Evolutionary conservation across 2,888 invertebrate species (phyloP).

Genomic region (Euclidia mi): DNA sequence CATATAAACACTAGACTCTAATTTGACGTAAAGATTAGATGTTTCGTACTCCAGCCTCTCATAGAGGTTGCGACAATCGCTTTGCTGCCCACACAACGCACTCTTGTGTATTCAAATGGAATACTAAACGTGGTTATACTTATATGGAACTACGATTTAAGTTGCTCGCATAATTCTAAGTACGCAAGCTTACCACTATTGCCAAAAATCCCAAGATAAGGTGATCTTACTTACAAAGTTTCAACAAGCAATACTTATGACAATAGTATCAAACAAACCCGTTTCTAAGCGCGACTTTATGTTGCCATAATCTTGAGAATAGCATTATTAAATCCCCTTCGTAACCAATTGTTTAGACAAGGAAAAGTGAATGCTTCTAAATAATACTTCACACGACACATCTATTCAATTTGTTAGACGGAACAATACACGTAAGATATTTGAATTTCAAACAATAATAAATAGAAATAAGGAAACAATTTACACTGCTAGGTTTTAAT

Average conservation of each 20-base stretch:
- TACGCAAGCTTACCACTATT: neutral
- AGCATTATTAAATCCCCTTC: conserved; percentile 49
- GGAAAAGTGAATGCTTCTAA: conserved; percentile 61
- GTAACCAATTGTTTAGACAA: conserved; percentile 62
- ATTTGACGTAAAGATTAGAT: conserved; percentile 68
- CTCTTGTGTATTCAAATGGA: conserved; percentile 53
- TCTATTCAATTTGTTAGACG: conserved; percentile 54
- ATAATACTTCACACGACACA: conserved; percentile 56
- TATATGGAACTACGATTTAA: neutral
- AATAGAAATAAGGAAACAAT: conserved; percentile 42
- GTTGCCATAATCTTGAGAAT: conserved; percentile 51
- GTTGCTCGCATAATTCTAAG: neutral
- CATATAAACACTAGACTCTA: conserved; percentile 70
- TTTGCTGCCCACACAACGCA: conserved; percentile 63
- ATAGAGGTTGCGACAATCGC: conserved; percentile 64
- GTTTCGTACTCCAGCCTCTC: conserved; percentile 63
- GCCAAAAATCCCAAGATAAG: neutral
- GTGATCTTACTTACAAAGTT: neutral
- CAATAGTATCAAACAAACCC: conserved; percentile 28
- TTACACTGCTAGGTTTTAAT: conserved; percentile 1
- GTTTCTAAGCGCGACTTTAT: conserved; percentile 35
- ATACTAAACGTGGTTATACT: conserved; percentile 12
- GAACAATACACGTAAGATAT: conserved; percentile 44
- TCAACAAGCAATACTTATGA: neutral
- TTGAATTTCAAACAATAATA: conserved; percentile 38